Conservation (phyloP, 2,888 invertebrate species). For the Melanostoma mellinum region DNA sequence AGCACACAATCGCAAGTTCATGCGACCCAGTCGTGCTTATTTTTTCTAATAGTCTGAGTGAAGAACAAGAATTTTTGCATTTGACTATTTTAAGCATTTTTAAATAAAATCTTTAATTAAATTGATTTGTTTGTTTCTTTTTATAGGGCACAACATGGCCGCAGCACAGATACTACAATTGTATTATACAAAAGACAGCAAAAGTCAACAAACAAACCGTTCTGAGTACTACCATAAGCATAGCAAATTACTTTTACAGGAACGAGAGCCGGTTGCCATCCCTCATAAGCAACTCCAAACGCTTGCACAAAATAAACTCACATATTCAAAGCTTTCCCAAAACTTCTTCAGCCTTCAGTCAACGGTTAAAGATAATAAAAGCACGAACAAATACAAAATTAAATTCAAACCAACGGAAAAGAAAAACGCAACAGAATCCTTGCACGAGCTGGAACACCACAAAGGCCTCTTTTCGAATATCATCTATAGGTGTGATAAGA, state of each 20-base stretch:
- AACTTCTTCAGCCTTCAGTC: constrained; percentile 42
- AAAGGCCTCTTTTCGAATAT: constrained; percentile 36
- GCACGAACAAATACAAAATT: not conserved
- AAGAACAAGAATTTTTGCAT: too few species aligned
- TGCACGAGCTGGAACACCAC: constrained; percentile 46
- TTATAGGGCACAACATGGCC: constrained; percentile 82
- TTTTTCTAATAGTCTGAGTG: too few species aligned
- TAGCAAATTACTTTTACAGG: constrained; percentile 51
- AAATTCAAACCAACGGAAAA: constrained; percentile 21
- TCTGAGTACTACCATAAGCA: constrained; percentile 67
- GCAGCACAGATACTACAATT: constrained; percentile 82
- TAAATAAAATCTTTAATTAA: not conserved
- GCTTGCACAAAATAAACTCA: constrained; percentile 38
- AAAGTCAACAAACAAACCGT: constrained; percentile 77
- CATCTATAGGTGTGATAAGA: constrained; percentile 38
- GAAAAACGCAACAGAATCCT: constrained; percentile 3
- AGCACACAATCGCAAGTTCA: too few species aligned
- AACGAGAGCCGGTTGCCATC: constrained; percentile 39
- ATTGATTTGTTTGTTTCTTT: constrained; percentile 53
- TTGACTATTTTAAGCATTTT: too few species aligned
- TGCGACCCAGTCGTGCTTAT: too few species aligned
- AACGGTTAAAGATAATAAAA: constrained; percentile 22
- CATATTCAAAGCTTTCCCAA: constrained; percentile 43
- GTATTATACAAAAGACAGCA: constrained; percentile 79
- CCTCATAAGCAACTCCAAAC: constrained; percentile 43